Base-by-base conservation (phyloP, 2,113 vertebrate species). In the Cololabis saira region DNA sequence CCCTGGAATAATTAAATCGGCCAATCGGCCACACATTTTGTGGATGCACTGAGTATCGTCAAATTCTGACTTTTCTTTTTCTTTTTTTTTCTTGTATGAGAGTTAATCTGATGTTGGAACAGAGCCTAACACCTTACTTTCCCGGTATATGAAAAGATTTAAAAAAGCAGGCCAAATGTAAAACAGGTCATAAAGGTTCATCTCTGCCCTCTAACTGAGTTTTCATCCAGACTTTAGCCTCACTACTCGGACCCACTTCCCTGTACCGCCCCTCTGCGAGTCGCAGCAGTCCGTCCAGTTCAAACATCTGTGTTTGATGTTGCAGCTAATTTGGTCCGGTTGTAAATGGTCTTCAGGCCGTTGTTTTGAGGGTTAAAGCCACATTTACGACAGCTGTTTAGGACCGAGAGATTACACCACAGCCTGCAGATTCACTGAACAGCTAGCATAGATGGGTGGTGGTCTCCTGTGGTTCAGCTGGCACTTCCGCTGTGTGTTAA, bases 301-400 rank as follows among this genome's bases (percentile, higher is more conserved):
- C 50, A 0, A 66, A 62, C 78, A 79, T 24, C 27, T 77, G 61
- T 0, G 57, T 67, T 70, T 81, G 53, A 71, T 75, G 42, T 15
- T 16, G 44, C 24, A n/a, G 72, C 18, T 1, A 14, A 58, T 71
- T 70, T 67, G 49, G 54, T 41, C 12, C 53, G 58, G 62, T 61
- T 78, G 77, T 87, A 83, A 90, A 84, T 68, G 56, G 15, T 76
- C 70, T 72, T 82, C 74, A 53, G n/a, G 41, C 50, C 53, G 52
- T 33, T 53, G 51, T 78, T 81, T 69, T 5, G 24, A 40, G 22
- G 40, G 47, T 22, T 40, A 19, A 0, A 15, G 49, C 65, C 62
- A 7, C 64, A 73, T 17, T 48, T 40, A 52, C 58, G 58, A 74
- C 59, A 70, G 60, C 62, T 53, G 74, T 22, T 63, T 3, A 37